A percentile compares a stretch with the other conserved stretches of the same genome.
These are phyloP conservation scores for Theristicus caerulescens DNA, from an alignment of 2,113 vertebrate genomes.

Conservation along the genomic window DNA sequence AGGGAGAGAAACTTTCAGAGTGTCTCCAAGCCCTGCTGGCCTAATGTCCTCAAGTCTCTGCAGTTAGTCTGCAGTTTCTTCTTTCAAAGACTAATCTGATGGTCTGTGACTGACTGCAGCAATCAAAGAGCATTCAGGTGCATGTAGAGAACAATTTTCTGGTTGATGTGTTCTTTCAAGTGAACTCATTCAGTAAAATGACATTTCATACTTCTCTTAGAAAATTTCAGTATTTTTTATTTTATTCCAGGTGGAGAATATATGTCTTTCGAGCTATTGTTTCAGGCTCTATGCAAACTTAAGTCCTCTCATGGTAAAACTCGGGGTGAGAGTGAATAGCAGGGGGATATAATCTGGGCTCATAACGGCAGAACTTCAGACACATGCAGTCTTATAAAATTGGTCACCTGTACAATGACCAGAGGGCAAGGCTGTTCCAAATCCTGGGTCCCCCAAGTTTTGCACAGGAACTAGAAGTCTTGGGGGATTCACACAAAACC, in stretches of 20 bases:
- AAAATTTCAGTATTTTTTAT: background rate
- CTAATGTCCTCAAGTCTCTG: conserved; percentile 28
- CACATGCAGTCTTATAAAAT: accelerated
- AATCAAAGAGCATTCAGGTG: conserved; percentile 67
- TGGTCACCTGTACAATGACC: background rate
- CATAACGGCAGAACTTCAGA: background rate
- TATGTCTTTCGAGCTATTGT: background rate
- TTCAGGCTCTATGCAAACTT: conserved; percentile 24
- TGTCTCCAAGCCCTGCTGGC: conserved; percentile 14
- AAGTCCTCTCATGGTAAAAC: background rate
- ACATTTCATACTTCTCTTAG: conserved; percentile 22
- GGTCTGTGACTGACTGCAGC: conserved; percentile 48
- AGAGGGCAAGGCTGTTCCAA: background rate
- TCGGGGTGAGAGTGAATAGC: background rate
- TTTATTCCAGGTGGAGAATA: background rate
- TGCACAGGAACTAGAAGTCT: background rate
- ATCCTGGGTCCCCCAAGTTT: background rate
- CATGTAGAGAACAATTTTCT: conserved; percentile 62
- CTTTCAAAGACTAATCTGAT: conserved; percentile 49
- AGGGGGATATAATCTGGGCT: background rate
- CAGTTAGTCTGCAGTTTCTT: conserved; percentile 38
- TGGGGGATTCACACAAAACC: background rate
- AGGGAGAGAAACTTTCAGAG: background rate
- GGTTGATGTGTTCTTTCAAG: conserved; percentile 48
- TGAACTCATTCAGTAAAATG: conserved; percentile 38